Base-by-base conservation (phyloP, 2,113 vertebrate genomes). In the Ifrita kowaldi region DNA sequence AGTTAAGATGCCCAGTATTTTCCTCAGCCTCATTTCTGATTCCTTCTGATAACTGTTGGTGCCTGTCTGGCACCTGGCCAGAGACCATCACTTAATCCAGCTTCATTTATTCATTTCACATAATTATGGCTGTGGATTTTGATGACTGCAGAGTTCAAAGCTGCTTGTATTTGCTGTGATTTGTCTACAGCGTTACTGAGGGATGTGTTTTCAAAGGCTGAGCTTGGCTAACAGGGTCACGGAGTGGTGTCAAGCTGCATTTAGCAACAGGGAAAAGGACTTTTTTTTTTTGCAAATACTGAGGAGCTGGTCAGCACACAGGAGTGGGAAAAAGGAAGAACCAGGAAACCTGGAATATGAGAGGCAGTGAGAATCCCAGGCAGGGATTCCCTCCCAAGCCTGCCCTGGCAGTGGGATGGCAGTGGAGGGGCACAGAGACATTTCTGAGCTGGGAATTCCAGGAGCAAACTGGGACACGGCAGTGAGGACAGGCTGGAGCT, bases 401-500 rank as follows among this genome's bases (percentile, higher is more conserved):
- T 81, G 49, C 23, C 3, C 2, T 24, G 69, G 8, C 52, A 46
- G 28, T 0, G 5, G 33, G 18, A 13, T 28, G 71, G 76, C 33
- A 50, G 42, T 15, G 32, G 16, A 47, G 26, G 27, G 65, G 3
- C 57, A n/a, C 8, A 0, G 28, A 27, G 28, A 24, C 5, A 3
- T 4, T 22, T 22, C 75, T 19, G 8, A 13, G 17, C 33, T 49
- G 42, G 50, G n/a, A 49, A 49, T 76, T 89, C 55, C 2, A 1
- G 80, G 39, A 41, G 30, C 53, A 68, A 32, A 46, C 7, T 0
- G 0, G 33, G 64, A 49, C 56, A 28, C 1, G 13, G 76, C 22
- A 16, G 32, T 75, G 80, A 2, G 4, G 44, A 42, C 19, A 2
- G 7, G 20, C 70, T 71, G 47, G 50, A 62, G 39, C 75, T 74